Base-by-base conservation (phyloP, 2,113 vertebrate genomes). In the Seriola dumerili region DNA sequence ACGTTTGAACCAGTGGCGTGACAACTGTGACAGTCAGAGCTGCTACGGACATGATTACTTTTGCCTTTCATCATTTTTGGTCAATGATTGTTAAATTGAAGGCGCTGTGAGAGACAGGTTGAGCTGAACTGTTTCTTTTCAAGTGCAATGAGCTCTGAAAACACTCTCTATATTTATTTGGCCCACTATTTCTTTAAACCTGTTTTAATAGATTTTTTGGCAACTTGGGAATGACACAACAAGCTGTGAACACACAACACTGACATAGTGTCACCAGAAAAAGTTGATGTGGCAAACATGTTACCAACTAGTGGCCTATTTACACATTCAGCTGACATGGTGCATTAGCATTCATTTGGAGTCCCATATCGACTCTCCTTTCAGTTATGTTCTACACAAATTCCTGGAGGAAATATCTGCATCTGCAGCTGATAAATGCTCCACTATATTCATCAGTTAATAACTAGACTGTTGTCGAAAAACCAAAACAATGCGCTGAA, bases 51-150 rank as follows among this genome's bases (percentile, higher is more conserved):
- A 17, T 58, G 54, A 85, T 78, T 81, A 64, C 73, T 48, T 78
- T 62, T 81, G 62, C 72, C 80, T 77, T 86, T 88, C 58, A 78
- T 83, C 80, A 25, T 36, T 80, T 76, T 17, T 58, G 34, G 72
- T 34, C 42, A 63, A 55, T 78, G 48, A 38, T 29, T 71, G 34
- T 83, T 36, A 71, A 90, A 81, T 36, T 61, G 32, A 57, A 78
- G 46, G 14, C n/a, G 54, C 65, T 32, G 29, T 34, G 5, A 36
- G 44, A 73, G 38, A 83, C 13, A 1, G 52, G 48, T 19, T 13
- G 17, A 68, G 34, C 7, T 55, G 0, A 19, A 67, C 25, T 5
- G 34, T 77, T 65, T 72, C 0, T 61, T 66, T 63, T 48, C n/a
- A 40, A 48, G 16, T 10, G 1, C 4, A 44, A 9, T 64, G 1